Percentiles rank a stretch among this genome's conserved stretches.
Conservation (phyloP, 2,113 vertebrate species). For the Pelecanus crispus region DNA sequence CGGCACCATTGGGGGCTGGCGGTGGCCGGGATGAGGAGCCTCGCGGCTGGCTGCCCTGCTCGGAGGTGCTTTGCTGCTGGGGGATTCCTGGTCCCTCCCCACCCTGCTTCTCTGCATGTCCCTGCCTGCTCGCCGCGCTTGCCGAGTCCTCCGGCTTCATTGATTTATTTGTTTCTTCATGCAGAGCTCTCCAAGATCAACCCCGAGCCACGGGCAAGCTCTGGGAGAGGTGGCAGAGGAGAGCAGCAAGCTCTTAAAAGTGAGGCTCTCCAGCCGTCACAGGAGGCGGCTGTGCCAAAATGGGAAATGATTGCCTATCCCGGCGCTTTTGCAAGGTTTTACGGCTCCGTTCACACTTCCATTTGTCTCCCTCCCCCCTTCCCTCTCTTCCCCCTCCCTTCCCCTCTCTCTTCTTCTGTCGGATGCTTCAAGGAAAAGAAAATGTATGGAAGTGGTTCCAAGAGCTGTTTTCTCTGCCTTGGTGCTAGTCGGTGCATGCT, state of each 20-base stretch:
- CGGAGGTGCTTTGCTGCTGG: background rate
- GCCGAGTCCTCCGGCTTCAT: background rate
- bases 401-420: background rate
- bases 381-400: background rate
- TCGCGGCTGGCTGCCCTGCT: accelerated
- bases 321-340: background rate
- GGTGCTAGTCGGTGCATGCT: slow-evolving; percentile 57
- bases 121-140: background rate
- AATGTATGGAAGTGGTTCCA: slow-evolving; percentile 60
- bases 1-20: accelerated
- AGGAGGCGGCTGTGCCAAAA: background rate
- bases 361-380: background rate
- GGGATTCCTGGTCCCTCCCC: background rate
- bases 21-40: background rate
- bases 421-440: slow-evolving; percentile 49
- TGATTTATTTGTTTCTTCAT: background rate
- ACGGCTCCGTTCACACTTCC: background rate
- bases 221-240: background rate
- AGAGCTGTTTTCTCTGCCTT: slow-evolving; percentile 39
- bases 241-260: background rate
- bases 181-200: background rate
- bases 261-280: background rate
- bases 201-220: background rate
- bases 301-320: background rate
- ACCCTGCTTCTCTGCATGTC: background rate